These are phyloP conservation scores for Triops cancriformis DNA, from an alignment of 1,140 invertebrate genomes.

Conservation along the genomic window DNA sequence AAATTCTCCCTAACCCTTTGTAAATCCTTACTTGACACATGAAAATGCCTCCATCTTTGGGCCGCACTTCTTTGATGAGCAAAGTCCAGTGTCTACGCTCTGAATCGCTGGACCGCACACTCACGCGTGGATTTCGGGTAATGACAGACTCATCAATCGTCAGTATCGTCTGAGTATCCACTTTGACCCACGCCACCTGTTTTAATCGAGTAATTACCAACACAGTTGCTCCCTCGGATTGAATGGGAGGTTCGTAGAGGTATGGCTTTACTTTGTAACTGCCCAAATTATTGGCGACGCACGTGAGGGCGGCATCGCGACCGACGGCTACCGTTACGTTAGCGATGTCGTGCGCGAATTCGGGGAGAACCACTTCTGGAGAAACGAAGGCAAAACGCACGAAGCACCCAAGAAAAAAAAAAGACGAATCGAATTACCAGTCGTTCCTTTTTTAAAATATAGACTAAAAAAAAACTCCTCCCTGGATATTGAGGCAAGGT, in stretches of 20 bases:
- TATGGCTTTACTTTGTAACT: constrained; percentile 61
- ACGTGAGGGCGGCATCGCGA: constrained; percentile 69
- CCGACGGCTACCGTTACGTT: constrained; percentile 76
- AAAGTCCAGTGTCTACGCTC: constrained; percentile 61
- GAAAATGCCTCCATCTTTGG: constrained; percentile 67
- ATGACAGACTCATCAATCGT: constrained; percentile 78
- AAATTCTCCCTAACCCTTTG: not conserved
- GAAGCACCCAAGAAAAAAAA: not conserved
- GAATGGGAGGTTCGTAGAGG: not conserved
- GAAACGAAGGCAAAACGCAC: too few relatives aligned
- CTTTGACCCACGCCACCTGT: constrained; percentile 81
- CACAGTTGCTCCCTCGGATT: not conserved
- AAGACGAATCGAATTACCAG: not conserved
- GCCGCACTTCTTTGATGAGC: constrained; percentile 47
- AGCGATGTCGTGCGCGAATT: constrained; percentile 68
- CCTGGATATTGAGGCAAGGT: not conserved
- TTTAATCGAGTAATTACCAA: constrained; percentile 9
- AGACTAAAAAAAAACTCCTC: not conserved
- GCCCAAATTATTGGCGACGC: constrained; percentile 69
- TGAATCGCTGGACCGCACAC: constrained; percentile 34
- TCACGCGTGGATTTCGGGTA: constrained; percentile 75
- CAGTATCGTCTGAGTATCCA: constrained; percentile 86
- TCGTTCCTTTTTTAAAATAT: not conserved
- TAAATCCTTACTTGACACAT: constrained; percentile 83
- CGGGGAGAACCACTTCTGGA: constrained; percentile 46